These are phyloP conservation scores for Cichladusa arquata DNA, from an alignment of 2,113 vertebrate species.

Conservation along the genomic window DNA sequence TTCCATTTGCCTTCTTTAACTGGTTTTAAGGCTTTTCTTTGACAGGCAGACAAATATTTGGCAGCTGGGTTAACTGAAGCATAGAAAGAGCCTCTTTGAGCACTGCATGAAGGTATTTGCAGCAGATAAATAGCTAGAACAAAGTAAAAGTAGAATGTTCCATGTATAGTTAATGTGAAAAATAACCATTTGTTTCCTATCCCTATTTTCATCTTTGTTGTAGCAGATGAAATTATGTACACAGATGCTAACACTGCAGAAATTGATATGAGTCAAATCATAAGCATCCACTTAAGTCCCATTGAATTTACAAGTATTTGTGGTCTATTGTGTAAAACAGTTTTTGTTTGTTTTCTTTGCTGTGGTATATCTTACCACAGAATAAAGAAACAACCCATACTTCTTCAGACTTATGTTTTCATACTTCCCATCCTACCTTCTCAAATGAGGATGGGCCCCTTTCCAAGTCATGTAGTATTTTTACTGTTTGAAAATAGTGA, in stretches of 20 bases:
- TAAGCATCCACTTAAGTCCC: neutral
- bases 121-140: slow-evolving; percentile 5
- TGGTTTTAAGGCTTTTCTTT: slow-evolving; percentile 34
- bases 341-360: neutral
- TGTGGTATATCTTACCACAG: neutral
- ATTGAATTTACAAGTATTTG: neutral
- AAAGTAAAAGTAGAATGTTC: neutral
- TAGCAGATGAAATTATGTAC: neutral
- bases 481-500: neutral
- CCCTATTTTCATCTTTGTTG: neutral
- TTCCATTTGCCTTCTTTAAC: slow-evolving; percentile 31
- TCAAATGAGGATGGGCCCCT: neutral
- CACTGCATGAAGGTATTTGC: neutral
- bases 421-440: neutral
- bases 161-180: neutral
- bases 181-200: neutral
- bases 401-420: neutral
- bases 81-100: slow-evolving; percentile 17
- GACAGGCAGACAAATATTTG: slow-evolving; percentile 48
- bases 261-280: neutral
- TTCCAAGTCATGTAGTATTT: neutral
- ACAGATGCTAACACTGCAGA: neutral
- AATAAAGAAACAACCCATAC: neutral
- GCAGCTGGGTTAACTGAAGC: slow-evolving; percentile 44
- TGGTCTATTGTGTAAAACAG: neutral